Evolutionary conservation across 2,888 invertebrate genomes (phyloP).

Genomic region (Chironomus riparius): DNA sequence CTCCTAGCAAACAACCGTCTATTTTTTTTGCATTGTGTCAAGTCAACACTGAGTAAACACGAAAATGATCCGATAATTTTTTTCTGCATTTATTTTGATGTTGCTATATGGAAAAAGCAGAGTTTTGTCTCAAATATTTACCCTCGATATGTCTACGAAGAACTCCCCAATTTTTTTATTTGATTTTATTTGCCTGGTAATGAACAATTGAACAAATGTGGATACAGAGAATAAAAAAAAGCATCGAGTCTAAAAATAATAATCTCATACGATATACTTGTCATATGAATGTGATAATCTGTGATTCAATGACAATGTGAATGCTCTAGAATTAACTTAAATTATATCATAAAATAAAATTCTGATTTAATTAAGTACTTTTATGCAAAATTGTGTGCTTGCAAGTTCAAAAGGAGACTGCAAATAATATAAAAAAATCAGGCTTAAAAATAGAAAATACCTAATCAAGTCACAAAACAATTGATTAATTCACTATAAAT

Average conservation of each 20-base stretch:
- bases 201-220: conserved; percentile 13
- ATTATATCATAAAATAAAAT: not conserved
- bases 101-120: not conserved
- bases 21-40: conserved; percentile 2
- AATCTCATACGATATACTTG: no score
- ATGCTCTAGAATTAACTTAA: not conserved
- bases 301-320: not conserved
- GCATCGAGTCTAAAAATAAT: not conserved
- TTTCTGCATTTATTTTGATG: not conserved
- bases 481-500: conserved; percentile 23
- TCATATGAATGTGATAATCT: no score
- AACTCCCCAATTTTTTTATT: not conserved
- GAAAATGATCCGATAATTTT: conserved; percentile 23
- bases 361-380: not conserved
- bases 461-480: not conserved
- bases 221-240: not conserved
- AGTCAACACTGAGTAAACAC: conserved; percentile 26
- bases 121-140: conserved; percentile 11
- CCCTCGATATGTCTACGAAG: conserved; percentile 14
- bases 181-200: conserved; percentile 22
- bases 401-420: no score
- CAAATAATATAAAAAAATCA: not conserved
- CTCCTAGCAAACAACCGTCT: not conserved
- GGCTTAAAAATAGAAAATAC: not conserved
- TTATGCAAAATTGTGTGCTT: not conserved